Base-by-base conservation (phyloP, 2,888 invertebrate genomes). In the Atethmia centrago region DNA sequence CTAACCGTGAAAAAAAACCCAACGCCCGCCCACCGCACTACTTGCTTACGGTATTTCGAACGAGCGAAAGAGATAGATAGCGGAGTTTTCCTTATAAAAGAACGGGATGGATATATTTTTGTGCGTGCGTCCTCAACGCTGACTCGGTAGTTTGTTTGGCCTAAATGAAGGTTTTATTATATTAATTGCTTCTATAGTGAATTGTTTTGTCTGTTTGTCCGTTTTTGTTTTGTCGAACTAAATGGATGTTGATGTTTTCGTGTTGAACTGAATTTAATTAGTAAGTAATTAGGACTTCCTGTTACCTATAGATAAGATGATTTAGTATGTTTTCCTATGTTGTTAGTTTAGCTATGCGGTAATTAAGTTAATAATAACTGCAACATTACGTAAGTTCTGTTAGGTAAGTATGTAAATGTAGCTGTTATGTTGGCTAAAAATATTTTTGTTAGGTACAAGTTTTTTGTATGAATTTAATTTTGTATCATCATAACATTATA, bases 21-120 rank as follows among this genome's bases (percentile, higher is more conserved):
- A 83, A 67, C 87, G 87, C 92, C 92, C 95, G 94, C 95, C 95
- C 94, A 94, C 94, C 86, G 79, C 73, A 85, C 89, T 90, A 90
- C 90, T 92, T 88, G 91, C 93, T 94, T 94, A 95, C 95, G 95
- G 95, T 95, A 95, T 95, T 95, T 95, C 94, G 94, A 95, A 90
- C 92, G 95, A 86, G 94, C 83, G 92, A 95, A 82, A 87, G 90
- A 84, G 93, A 94, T 77, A 85, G 89, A 81, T 69, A 85, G 77
- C 82, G 76, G 77, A 76, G 82, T 87, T 85, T 80, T 71, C 65
- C 76, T 74, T 80, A 83, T 82, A 90, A 84, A 87, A 90, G 90
- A 93, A 85, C 77, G 91, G 88, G 90, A 90, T 80, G 71, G 88
- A 66, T 89, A 87, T 89, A 92, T 80, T 88, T 93, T 91, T 86